These are phyloP conservation scores for Hyperopisus bebe DNA, from an alignment of 2,113 vertebrate genomes.

Conservation along the genomic window DNA sequence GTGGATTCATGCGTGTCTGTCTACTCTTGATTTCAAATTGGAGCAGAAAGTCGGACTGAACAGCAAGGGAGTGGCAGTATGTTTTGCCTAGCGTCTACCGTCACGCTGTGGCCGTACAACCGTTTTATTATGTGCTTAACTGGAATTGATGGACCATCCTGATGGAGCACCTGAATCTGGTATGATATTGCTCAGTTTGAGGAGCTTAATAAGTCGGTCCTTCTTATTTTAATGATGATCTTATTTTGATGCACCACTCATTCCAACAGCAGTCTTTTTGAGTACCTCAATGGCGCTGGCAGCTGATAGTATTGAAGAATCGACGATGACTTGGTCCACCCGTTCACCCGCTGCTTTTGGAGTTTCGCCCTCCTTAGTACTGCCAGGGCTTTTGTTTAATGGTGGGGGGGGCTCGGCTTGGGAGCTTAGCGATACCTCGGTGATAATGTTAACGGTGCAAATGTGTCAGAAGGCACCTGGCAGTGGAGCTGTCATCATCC, in stretches of 20 bases:
- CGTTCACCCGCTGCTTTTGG: background rate
- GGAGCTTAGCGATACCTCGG: constrained; percentile 29
- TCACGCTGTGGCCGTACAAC: background rate
- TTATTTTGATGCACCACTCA: background rate
- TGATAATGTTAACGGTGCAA: constrained; percentile 52
- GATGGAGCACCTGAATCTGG: background rate
- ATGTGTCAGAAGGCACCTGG: constrained; percentile 56
- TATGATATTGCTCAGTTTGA: background rate
- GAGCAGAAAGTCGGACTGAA: background rate
- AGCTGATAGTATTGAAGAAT: constrained; percentile 2
- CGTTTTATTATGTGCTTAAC: background rate
- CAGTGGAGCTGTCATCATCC: constrained; percentile 38
- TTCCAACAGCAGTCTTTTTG: background rate
- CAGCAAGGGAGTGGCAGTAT: background rate
- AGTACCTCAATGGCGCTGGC: background rate
- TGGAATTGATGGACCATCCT: background rate
- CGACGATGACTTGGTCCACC: background rate
- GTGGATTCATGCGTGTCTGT: background rate
- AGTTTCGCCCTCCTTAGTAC: background rate
- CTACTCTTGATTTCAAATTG: background rate
- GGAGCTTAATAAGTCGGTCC: background rate
- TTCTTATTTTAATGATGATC: background rate
- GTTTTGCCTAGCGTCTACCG: background rate
- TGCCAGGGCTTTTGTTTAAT: background rate
- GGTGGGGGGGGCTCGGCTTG: constrained; percentile 32